Conservation (phyloP, 2,888 invertebrate genomes). For the Lochmaea capreae region DNA sequence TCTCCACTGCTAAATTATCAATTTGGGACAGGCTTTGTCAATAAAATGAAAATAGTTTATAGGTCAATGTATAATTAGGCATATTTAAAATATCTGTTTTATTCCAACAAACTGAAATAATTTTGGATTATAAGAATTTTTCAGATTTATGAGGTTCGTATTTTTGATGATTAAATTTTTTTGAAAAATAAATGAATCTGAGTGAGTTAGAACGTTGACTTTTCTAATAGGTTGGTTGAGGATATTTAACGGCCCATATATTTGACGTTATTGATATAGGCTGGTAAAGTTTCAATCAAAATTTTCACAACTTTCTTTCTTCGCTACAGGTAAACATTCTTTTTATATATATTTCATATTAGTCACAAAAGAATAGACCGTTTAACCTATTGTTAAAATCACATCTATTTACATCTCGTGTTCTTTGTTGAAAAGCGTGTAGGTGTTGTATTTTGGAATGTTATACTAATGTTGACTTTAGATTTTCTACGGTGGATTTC, state of each 20-base stretch:
- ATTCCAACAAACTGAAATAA: too few species aligned
- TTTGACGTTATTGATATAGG: not conserved
- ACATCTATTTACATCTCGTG: constrained; percentile 54
- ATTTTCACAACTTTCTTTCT: not conserved
- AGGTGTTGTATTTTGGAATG: constrained; percentile 52
- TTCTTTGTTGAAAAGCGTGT: constrained; percentile 54
- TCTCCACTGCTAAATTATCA: too few species aligned
- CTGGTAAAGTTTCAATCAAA: not conserved
- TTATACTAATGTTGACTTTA: constrained; percentile 56
- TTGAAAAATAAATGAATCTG: too few species aligned
- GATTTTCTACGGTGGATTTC: constrained; percentile 52
- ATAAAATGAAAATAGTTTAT: too few species aligned
- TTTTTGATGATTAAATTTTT: too few species aligned
- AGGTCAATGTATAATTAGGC: too few species aligned
- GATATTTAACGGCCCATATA: not conserved
- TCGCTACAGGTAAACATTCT: constrained; percentile 9
- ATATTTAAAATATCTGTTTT: too few species aligned
- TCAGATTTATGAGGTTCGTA: too few species aligned
- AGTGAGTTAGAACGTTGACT: too few species aligned
- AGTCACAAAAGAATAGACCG: constrained; percentile 1
- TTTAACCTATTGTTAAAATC: constrained; percentile 3
- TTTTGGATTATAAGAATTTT: too few species aligned
- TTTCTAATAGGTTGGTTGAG: too few species aligned
- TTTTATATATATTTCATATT: constrained; percentile 9
- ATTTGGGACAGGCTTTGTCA: too few species aligned